A percentile compares a stretch with the other conserved stretches of the same genome.
phyloP scores from a whole-genome alignment of 2,113 vertebrate genomes.

The Leptodactylus fuscus region DNA sequence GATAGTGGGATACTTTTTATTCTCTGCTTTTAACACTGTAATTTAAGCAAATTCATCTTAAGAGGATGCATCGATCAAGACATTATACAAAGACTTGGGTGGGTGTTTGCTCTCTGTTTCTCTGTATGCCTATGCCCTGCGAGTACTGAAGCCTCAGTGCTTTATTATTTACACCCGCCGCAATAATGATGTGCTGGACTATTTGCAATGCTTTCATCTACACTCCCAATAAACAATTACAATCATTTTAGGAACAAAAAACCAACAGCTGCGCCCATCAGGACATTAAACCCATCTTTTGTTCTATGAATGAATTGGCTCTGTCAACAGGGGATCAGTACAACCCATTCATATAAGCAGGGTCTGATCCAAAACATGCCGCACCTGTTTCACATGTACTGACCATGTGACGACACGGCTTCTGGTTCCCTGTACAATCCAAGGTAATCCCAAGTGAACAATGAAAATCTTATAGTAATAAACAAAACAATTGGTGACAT shows the following conservation, averaged over 20 bases:
- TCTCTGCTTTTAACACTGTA: too few species aligned
- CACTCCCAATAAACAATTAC: constrained; percentile 41
- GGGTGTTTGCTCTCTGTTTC: background rate
- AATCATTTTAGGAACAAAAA: constrained; percentile 44
- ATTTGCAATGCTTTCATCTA: constrained; percentile 48
- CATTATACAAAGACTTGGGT: background rate
- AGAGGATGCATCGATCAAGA: background rate
- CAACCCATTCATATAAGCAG: constrained; percentile 32
- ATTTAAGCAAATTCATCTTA: background rate
- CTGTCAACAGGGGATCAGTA: constrained; percentile 49
- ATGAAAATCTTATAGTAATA: background rate
- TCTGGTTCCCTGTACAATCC: background rate
- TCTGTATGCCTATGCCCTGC: too few species aligned
- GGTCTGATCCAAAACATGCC: constrained; percentile 27
- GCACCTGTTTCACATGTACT: constrained; percentile 46
- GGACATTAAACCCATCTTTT: constrained; percentile 34
- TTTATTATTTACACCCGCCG: constrained; percentile 17
- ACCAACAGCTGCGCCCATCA: constrained; percentile 51
- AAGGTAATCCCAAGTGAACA: background rate
- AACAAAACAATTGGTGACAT: background rate
- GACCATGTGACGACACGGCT: constrained; percentile 13
- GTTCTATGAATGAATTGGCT: constrained; percentile 47
- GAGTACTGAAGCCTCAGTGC: background rate
- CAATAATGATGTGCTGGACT: constrained; percentile 31
- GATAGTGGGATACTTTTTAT: background rate